phyloP scores from a whole-genome alignment of 2,797 vertebrate genomes.

The Harpagifer antarcticus region DNA sequence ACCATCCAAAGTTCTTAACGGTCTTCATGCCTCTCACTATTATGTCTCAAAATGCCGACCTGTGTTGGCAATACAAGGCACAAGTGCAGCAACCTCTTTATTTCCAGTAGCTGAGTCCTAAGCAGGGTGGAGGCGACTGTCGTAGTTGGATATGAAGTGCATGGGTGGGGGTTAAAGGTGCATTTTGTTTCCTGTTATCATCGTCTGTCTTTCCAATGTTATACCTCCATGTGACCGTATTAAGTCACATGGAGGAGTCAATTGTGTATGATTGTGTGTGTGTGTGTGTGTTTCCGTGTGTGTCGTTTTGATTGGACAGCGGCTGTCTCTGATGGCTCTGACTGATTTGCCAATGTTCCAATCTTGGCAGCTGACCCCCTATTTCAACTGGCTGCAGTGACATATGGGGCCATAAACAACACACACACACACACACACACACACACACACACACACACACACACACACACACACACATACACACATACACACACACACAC shows the following conservation, averaged over 20 bases:
- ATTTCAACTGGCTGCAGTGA: slow-evolving; percentile 32
- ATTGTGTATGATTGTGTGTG: slow-evolving; percentile 8
- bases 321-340: slow-evolving; percentile 23
- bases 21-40: too few relatives aligned
- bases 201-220: background rate
- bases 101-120: too few relatives aligned
- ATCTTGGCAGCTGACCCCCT: slow-evolving; percentile 52
- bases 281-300: background rate
- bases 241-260: too few relatives aligned
- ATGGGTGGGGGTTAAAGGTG: background rate
- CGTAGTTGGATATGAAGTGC: background rate
- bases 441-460: background rate
- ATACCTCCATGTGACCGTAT: slow-evolving; percentile 1
- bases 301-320: slow-evolving; percentile 14
- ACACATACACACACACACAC: background rate
- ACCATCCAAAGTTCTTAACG: too few relatives aligned
- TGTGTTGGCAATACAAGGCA: too few relatives aligned
- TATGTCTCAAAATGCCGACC: too few relatives aligned
- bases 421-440: background rate
- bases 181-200: background rate
- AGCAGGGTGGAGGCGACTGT: too few relatives aligned
- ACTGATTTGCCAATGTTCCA: slow-evolving; percentile 47
- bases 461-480: background rate
- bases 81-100: too few relatives aligned
- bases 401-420: slow-evolving; percentile 33